phyloP scores from a whole-genome alignment of 2,797 vertebrate genomes.

The Cuniculus paca region DNA sequence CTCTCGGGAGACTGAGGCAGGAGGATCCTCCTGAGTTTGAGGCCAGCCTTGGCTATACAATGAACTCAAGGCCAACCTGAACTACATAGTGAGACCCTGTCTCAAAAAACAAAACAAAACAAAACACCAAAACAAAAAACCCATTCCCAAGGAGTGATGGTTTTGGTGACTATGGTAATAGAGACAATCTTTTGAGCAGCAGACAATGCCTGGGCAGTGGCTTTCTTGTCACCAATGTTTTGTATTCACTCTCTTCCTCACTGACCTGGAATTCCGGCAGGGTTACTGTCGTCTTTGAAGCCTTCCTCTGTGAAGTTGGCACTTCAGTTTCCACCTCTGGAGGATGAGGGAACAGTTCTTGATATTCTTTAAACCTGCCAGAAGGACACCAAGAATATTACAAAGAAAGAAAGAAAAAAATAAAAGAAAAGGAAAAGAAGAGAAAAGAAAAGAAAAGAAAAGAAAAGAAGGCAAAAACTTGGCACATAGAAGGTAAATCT shows the following conservation, averaged over 20 bases:
- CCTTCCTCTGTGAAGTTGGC: background rate
- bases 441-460: too few relatives aligned
- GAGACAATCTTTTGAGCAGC: background rate
- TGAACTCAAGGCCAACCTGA: background rate
- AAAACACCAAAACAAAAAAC: too few relatives aligned
- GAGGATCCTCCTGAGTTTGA: background rate
- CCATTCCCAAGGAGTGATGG: background rate
- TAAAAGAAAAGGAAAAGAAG: too few relatives aligned
- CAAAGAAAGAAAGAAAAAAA: background rate
- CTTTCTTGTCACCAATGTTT: background rate
- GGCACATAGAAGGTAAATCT: background rate
- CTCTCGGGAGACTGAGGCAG: background rate
- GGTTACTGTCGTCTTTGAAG: background rate
- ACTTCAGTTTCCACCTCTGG: accelerated
- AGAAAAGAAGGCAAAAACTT: background rate
- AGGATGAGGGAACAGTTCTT: constrained; percentile 78
- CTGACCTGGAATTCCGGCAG: constrained; percentile 78
- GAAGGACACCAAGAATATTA: constrained; percentile 27
- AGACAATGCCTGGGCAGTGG: background rate
- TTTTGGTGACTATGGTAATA: background rate
- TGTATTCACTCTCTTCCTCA: constrained; percentile 1
- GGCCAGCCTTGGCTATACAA: background rate
- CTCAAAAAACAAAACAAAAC: background rate
- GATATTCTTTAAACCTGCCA: constrained; percentile 85
- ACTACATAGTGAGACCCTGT: background rate